These are phyloP conservation scores for Dinoponera quadriceps DNA, from an alignment of 1,140 invertebrate species.

Conservation along the genomic window DNA sequence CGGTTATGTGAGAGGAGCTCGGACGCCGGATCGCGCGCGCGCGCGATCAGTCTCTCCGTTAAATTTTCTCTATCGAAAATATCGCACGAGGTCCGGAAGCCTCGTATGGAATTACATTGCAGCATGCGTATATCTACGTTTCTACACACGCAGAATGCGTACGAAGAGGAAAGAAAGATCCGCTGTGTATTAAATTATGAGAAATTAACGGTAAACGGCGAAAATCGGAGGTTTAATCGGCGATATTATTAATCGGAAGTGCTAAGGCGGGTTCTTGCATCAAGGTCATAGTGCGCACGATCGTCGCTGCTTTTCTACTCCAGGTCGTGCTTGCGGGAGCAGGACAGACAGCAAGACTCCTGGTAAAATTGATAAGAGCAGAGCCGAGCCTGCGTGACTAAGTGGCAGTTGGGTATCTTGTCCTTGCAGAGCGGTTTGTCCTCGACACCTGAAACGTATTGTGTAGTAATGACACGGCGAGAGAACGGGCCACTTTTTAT, in stretches of 20 bases:
- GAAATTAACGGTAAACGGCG: constrained; percentile 3
- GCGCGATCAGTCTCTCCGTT: constrained; percentile 61
- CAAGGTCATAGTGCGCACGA: not conserved
- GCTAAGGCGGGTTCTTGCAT: constrained; percentile 14
- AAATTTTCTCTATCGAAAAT: constrained; percentile 42
- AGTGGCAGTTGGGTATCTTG: constrained; percentile 90
- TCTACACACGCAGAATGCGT: constrained; percentile 32
- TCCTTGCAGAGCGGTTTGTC: constrained; percentile 88
- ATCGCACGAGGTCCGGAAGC: not conserved
- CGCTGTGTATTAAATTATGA: constrained; percentile 11
- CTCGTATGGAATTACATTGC: constrained; percentile 23
- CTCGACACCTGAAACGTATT: constrained; percentile 70
- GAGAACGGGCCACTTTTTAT: not conserved
- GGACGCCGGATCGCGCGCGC: constrained; percentile 14
- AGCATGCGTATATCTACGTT: constrained; percentile 12
- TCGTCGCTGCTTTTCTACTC: constrained; percentile 53
- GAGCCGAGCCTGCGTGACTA: constrained; percentile 92
- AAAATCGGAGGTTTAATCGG: constrained; percentile 13
- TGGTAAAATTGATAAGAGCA: constrained; percentile 93
- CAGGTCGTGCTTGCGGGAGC: constrained; percentile 82
- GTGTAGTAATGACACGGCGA: not conserved
- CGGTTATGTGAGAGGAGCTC: constrained; percentile 45
- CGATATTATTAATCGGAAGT: constrained; percentile 3
- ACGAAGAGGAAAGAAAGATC: constrained; percentile 12
- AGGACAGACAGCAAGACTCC: constrained; percentile 91